These are phyloP conservation scores for Oligia strigilis DNA, from an alignment of 2,888 invertebrate genomes.

Conservation along the genomic window DNA sequence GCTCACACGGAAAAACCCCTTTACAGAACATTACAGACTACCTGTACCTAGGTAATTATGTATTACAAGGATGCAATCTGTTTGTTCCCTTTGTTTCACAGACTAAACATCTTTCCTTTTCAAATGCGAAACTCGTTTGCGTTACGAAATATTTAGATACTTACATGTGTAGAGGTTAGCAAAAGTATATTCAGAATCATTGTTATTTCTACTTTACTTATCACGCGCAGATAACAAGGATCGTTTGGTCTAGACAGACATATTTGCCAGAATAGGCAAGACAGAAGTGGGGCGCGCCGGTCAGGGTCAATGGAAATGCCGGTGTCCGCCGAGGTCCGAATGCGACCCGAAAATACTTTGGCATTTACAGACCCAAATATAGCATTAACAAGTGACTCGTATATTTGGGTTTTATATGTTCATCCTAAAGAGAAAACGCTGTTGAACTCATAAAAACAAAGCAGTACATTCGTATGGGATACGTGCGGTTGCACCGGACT, in stretches of 20 bases:
- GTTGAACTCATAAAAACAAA: constrained; percentile 41
- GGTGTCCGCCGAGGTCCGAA: constrained; percentile 40
- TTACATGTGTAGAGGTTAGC: constrained; percentile 41
- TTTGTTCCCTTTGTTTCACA: constrained; percentile 47
- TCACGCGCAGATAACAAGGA: constrained; percentile 59
- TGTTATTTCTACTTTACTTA: constrained; percentile 44
- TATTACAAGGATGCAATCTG: constrained; percentile 27
- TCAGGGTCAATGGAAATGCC: constrained; percentile 67
- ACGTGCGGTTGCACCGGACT: constrained; percentile 25
- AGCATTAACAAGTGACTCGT: neutral
- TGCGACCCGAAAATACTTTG: constrained; percentile 48
- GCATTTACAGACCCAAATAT: constrained; percentile 20
- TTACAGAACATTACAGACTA: constrained; percentile 10
- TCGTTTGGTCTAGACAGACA: constrained; percentile 65
- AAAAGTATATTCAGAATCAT: constrained; percentile 52
- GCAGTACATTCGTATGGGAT: constrained; percentile 16
- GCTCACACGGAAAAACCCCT: constrained; percentile 33
- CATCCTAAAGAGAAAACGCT: constrained; percentile 4
- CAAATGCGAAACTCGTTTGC: constrained; percentile 45
- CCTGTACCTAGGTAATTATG: neutral
- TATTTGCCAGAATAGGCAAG: constrained; percentile 54
- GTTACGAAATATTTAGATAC: constrained; percentile 40
- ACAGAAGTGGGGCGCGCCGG: constrained; percentile 64
- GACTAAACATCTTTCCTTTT: constrained; percentile 41
- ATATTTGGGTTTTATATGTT: neutral